phyloP scores from a whole-genome alignment of 2,797 vertebrate species.

The Crenichthys baileyi region DNA sequence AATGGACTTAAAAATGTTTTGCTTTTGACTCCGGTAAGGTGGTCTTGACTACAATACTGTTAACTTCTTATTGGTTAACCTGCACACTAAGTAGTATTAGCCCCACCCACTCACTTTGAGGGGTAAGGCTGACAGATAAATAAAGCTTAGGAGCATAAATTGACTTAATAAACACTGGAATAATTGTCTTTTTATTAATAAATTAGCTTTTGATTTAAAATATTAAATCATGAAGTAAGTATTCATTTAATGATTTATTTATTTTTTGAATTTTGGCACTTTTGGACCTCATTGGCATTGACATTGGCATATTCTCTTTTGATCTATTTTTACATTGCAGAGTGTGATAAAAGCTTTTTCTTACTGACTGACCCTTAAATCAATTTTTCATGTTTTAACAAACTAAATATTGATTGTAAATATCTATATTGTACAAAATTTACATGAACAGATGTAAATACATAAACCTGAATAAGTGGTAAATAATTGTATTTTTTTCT shows the following conservation, averaged over 20 bases:
- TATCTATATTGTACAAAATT: conserved; percentile 25
- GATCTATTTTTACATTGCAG: conserved; percentile 34
- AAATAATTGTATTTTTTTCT: not conserved
- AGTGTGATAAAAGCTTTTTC: conserved; percentile 13
- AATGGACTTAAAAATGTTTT: not conserved
- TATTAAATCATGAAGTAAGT: not conserved
- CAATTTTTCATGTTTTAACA: conserved; percentile 23
- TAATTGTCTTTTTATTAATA: not conserved
- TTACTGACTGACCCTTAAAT: conserved; percentile 18
- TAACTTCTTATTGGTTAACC: not conserved
- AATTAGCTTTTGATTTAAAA: not conserved
- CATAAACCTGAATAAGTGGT: not conserved
- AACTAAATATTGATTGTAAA: conserved; percentile 37
- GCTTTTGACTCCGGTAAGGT: not conserved
- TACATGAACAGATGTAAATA: conserved; percentile 43
- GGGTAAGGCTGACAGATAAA: not conserved
- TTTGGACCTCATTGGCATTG: not conserved
- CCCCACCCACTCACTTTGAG: not conserved
- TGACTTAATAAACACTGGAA: not conserved
- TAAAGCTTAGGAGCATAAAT: not conserved
- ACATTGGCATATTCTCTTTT: not conserved
- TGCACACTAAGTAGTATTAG: not conserved
- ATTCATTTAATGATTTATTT: not conserved
- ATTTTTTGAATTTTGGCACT: not conserved
- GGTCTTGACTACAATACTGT: not conserved